Conservation (phyloP, 2,113 vertebrate genomes). For the Leptocoma aspasia region DNA sequence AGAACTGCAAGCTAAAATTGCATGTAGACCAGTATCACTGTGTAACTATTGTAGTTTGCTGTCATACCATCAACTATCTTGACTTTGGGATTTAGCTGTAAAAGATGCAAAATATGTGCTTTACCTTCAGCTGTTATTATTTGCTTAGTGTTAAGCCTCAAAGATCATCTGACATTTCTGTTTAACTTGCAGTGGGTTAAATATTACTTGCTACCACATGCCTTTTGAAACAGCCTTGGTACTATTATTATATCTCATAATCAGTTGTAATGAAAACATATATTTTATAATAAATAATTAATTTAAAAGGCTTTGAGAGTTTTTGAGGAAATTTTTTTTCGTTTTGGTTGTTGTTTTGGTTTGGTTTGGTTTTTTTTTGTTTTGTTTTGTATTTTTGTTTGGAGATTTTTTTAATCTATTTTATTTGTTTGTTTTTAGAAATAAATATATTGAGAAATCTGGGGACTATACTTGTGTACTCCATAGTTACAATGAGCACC, state of each 20-base stretch:
- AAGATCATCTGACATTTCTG: neutral
- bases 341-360: neutral
- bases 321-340: neutral
- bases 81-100: neutral
- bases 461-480: neutral
- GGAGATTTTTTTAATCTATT: neutral
- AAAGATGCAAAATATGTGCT: neutral
- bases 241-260: neutral
- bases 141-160: neutral
- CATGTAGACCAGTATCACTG: neutral
- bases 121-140: neutral
- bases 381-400: neutral
- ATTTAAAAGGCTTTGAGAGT: neutral
- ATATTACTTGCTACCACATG: neutral
- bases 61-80: neutral
- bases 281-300: neutral
- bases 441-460: neutral
- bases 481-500: neutral
- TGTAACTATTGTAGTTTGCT: neutral
- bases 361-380: neutral
- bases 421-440: neutral
- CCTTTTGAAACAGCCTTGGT: neutral
- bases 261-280: neutral
- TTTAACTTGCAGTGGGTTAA: neutral
- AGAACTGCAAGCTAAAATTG: neutral